A percentile compares a stretch with the other conserved stretches of the same genome.
Evolutionary conservation across 2,113 vertebrate species (phyloP).

Genomic region (Varanus salvator): DNA sequence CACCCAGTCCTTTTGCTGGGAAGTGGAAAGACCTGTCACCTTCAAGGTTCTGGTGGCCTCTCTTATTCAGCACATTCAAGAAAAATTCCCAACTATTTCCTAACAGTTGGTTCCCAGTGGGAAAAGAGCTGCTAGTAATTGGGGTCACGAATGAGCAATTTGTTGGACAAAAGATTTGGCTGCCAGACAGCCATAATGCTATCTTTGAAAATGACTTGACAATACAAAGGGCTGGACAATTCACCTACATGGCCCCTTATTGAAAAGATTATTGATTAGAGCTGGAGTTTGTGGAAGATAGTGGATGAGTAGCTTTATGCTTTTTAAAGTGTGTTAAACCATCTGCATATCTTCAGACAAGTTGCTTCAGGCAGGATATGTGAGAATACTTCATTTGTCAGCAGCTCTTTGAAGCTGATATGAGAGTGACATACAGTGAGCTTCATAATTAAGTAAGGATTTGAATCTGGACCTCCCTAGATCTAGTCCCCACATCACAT

Average conservation of each 20-base stretch:
- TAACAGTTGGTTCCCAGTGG: not conserved
- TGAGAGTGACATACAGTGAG: not conserved
- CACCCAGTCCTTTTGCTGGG: not conserved
- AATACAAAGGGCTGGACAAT: not conserved
- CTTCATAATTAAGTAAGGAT: not conserved
- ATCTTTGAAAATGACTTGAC: not conserved
- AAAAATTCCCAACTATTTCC: not conserved
- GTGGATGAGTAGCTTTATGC: not conserved
- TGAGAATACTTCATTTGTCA: not conserved
- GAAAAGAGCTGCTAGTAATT: not conserved
- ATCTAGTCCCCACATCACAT: not conserved
- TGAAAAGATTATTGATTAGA: not conserved
- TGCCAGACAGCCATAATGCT: not conserved
- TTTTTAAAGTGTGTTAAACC: not conserved
- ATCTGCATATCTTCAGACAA: not conserved
- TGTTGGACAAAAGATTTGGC: not conserved
- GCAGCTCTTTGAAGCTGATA: not conserved
- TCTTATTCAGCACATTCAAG: not conserved
- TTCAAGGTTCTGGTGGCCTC: not conserved
- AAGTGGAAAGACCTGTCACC: not conserved
- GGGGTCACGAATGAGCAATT: not conserved
- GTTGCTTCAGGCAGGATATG: not conserved
- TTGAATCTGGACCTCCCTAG: not conserved
- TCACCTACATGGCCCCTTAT: not conserved
- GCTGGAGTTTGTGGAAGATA: too few relatives aligned